Percentiles rank a stretch among this genome's conserved stretches.
phyloP scores from a whole-genome alignment of 1,140 invertebrate genomes.

The Frieseomelitta varia region DNA sequence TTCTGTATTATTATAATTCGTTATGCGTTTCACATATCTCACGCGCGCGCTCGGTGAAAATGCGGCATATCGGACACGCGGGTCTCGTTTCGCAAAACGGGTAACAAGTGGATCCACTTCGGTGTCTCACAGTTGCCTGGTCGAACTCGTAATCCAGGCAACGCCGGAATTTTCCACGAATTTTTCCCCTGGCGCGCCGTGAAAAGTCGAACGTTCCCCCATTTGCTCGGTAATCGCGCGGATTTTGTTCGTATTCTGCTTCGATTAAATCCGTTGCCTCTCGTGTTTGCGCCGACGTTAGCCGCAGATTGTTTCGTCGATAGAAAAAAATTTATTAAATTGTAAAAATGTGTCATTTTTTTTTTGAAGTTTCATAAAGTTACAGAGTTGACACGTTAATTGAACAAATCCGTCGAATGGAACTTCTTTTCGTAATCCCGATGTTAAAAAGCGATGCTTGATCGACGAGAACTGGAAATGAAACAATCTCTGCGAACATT shows the following conservation, averaged over 20 bases:
- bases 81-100: conserved; percentile 56
- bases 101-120: conserved; percentile 58
- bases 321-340: too few relatives aligned
- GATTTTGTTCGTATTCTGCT: not conserved
- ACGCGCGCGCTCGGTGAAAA: conserved; percentile 46
- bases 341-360: too few relatives aligned
- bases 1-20: conserved; percentile 59
- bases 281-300: not conserved
- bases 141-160: conserved; percentile 34
- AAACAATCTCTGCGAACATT: too few relatives aligned
- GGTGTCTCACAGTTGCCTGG: conserved; percentile 22
- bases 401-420: too few relatives aligned
- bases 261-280: too few relatives aligned
- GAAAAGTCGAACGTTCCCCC: not conserved
- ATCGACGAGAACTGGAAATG: too few relatives aligned
- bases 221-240: conserved; percentile 8
- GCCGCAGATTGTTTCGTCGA: too few relatives aligned
- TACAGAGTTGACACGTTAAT: too few relatives aligned
- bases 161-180: conserved; percentile 45
- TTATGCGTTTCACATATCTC: conserved; percentile 43
- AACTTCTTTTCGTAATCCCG: too few relatives aligned
- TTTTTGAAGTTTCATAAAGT: too few relatives aligned
- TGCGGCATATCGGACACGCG: conserved; percentile 50
- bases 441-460: too few relatives aligned
- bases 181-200: conserved; percentile 1